phyloP scores from a whole-genome alignment of 2,113 vertebrate species.

The Arenaria interpres region DNA sequence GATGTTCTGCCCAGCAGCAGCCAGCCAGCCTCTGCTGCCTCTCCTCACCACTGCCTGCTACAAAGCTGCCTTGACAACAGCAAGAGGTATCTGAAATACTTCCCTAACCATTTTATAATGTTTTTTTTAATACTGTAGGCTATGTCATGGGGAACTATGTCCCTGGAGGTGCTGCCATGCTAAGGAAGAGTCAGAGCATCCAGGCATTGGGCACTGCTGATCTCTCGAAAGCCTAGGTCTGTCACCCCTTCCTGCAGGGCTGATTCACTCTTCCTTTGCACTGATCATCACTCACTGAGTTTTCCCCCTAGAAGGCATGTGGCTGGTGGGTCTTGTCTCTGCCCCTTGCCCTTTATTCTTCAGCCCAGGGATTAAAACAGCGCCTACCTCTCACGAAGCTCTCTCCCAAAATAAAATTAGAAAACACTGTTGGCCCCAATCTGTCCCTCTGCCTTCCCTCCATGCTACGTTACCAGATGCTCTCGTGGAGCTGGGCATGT shows the following conservation, averaged over 20 bases:
- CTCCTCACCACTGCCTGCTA: background rate
- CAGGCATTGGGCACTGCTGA: background rate
- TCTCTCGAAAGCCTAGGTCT: background rate
- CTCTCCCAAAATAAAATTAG: slow-evolving; percentile 16
- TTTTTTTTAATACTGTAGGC: background rate
- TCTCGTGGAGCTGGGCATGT: background rate
- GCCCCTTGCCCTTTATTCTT: background rate
- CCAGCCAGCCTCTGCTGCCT: background rate
- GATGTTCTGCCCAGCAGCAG: background rate
- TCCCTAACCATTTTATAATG: background rate
- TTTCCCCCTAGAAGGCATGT: background rate
- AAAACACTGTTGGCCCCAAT: background rate
- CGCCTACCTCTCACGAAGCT: background rate
- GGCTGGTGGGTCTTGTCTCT: background rate
- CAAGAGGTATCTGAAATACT: background rate
- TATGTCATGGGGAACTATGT: background rate
- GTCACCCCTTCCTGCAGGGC: background rate
- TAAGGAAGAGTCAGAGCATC: background rate
- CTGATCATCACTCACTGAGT: background rate
- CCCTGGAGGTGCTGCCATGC: background rate
- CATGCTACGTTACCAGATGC: background rate
- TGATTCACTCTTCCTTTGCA: background rate
- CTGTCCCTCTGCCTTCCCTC: slow-evolving; percentile 1
- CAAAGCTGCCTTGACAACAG: slow-evolving; percentile 14
- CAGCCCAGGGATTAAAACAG: background rate